Evolutionary conservation across 2,113 vertebrate species (phyloP), one percentile per base, ranked within the genome.

Genomic region (Martes martes): DNA sequence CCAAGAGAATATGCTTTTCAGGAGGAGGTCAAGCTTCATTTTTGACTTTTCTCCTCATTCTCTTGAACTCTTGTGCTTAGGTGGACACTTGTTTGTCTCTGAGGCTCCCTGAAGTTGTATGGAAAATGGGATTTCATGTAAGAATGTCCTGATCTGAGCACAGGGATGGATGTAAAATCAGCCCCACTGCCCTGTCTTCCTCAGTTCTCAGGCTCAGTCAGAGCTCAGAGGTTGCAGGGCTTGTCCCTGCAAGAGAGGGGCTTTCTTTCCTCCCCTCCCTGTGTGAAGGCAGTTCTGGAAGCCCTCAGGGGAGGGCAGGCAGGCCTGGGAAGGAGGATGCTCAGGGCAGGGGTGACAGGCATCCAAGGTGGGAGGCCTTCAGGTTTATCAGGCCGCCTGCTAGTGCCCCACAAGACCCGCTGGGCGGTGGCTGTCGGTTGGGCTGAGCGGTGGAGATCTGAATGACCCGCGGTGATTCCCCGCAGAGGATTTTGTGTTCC

Each of bases 391-490:
- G 1, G 11, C 11, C 24, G 4, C 33, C 18, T 11, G 21, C 0
- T 4, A 4, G 61, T 2, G 82, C 61, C 61, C 18, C 83, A 11
- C n/a, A 3, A 13, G 47, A 10, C 26, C 16, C 0, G 13, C 67
- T 4, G 0, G 13, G 2, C 0, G 0, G 55, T 0, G 19, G 61
- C 55, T 11, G 1, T 6, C 0, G 3, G 14, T 1, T 9, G 28
- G 33, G 0, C 36, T 11, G 15, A 0, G 26, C 1, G 14, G 2
- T 4, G 0, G 14, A 2, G 33, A 13, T 6, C 63, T 7, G 24
- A 36, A 24, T 11, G 15, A 55, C 39, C 0, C 0, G 26, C 9
- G 1, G 14, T 1, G 50, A 9, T 21, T 39, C 55, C 52, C 88
- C 50, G 24, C 97, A 98, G 97, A 19, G 95, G 33, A 87, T 2